Base-by-base conservation (phyloP, 2,797 vertebrate species). In the Acomys russatus region DNA sequence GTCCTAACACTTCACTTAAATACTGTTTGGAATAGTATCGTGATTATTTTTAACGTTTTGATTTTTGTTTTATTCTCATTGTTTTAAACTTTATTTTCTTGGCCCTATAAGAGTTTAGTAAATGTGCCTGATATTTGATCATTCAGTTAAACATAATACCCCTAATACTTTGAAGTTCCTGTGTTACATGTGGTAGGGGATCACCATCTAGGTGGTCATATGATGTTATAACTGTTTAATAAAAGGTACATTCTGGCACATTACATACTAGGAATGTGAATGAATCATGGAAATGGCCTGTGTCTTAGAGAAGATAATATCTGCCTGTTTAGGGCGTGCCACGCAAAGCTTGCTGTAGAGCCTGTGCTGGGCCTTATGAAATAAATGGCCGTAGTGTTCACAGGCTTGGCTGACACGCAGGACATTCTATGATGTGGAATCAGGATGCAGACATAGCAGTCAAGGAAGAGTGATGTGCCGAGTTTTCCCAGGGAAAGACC, bases 61-160 rank as follows among this genome's bases (percentile, higher is more conserved):
- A 38, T 74, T 91, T 78, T 84, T 88, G 63, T 61, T 91, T 79
- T 78, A 83, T 82, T 86, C 33, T 66, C 5, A 64, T 90, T 90
- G 86, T 49, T 63, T 59, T 84, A 88, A 35, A 51, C 78, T 80
- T 91, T 22, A 68, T 94, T 92, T 94, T 15, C 63, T 49, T 94
- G 17, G 3, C 59, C 17, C 14, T 17, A 66, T n/a, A 51, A 51
- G 38, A 61, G 30, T 25, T 77, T 89, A 89, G 59, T 49, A 77
- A 89, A 89, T 64, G 49, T 51, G 23, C 10, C 22, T 77, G 73
- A 51, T 77, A 49, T 6, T 77, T 77, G 49, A 63, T 11, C 17
- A 88, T 68, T 94, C 15, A 7, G 2, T 92, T 73, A 91, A 91
- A 87, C 70, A 87, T 30, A 83, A 38, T 66, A 56, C 33, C 79